phyloP scores from a whole-genome alignment of 2,113 vertebrate genomes.

The Clarias macrocephalus region DNA sequence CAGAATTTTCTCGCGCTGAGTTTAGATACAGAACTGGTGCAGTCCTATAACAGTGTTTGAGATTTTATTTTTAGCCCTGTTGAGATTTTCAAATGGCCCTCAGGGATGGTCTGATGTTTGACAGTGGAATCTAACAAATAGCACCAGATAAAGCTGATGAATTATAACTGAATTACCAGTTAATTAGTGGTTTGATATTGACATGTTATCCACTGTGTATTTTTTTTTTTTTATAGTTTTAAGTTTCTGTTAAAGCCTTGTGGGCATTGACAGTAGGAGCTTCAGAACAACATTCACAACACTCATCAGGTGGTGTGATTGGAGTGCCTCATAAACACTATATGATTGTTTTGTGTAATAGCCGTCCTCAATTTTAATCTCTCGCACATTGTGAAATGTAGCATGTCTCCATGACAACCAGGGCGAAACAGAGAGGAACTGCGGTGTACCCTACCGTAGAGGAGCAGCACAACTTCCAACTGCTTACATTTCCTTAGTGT shows the following conservation, averaged over 20 bases:
- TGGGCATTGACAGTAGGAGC: neutral
- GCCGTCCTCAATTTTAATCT: slow-evolving; percentile 39
- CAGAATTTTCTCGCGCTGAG: neutral
- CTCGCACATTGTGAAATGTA: slow-evolving; percentile 32
- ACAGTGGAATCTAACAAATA: neutral
- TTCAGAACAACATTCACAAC: slow-evolving; percentile 2
- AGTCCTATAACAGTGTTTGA: neutral
- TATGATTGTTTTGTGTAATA: slow-evolving; percentile 41
- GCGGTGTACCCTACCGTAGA: neutral
- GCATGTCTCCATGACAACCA: slow-evolving; percentile 47
- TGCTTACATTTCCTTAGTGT: slow-evolving; percentile 2
- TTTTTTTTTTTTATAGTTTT: neutral
- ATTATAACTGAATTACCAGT: neutral
- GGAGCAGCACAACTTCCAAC: slow-evolving; percentile 2
- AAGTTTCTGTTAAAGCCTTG: neutral
- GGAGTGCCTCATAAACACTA: slow-evolving; percentile 11
- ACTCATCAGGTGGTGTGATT: neutral
- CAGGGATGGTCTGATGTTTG: neutral
- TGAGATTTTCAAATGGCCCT: neutral
- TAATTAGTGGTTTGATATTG: neutral
- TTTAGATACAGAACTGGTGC: neutral
- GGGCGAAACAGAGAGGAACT: slow-evolving; percentile 20
- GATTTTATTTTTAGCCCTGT: neutral
- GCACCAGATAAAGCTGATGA: neutral
- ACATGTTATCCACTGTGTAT: neutral